Evolutionary conservation across 2,797 vertebrate species (phyloP), one percentile per base, ranked within the genome.

Genomic region (Lepilemur septentrionalis): DNA sequence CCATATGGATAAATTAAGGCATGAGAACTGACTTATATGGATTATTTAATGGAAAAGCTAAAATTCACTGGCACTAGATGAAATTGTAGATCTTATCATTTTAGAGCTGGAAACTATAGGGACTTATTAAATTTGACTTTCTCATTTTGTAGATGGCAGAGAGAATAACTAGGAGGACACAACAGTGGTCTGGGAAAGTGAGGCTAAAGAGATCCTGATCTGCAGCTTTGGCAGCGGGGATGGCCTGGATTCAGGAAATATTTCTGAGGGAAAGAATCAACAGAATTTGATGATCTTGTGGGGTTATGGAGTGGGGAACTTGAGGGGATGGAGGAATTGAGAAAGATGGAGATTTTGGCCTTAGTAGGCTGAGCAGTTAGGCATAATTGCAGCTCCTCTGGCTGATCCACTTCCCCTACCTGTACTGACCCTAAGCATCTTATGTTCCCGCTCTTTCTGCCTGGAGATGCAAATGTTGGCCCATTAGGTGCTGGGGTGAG

Each of bases 51-150:
- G 35, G 38, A 76, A 85, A 96, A 59, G 11, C 57, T 79, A 65
- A 46, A 93, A 85, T 94, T 92, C 89, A 43, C 88, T 55, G 72
- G 80, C 48, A 73, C 14, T 76, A 88, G 32, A 63, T 76, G 25
- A 89, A 92, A 69, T 52, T 69, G 41, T 18, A 88, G 13, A 65
- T 93, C 28, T 82, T 89, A 70, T 4, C 9, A 38, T 72, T 78
- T 96, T 89, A 92, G 32, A 88, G 32, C 69, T 57, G 7, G 50
- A 80, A 93, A 79, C 63, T 55, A 32, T 3, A 23, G 61, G 55
- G 35, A 65, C 20, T 89, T 88, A 18, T 20, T 85, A 80, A 69
- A 38, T 57, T 86, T 78, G 35, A 82, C 46, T 84, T 89, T 80
- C 48, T 87, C 28, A 35, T 43, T 70, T 75, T 86, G 41, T 63